Percentiles rank a stretch among this genome's conserved stretches.
Conservation (phyloP, 2,113 vertebrate genomes). For the Turnix velox region DNA sequence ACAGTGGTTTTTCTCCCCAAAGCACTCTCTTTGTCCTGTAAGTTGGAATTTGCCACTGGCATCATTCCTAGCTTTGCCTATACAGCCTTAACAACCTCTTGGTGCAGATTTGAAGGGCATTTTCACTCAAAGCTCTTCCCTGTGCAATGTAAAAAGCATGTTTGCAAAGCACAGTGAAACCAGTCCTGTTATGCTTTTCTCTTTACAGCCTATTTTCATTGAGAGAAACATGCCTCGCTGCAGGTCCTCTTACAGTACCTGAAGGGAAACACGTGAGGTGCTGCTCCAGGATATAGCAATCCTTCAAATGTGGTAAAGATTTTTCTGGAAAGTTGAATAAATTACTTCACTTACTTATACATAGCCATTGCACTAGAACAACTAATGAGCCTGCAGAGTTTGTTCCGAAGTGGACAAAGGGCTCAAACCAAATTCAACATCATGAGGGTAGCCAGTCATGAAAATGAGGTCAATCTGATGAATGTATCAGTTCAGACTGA, state of each 20-base stretch:
- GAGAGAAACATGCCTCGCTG: neutral
- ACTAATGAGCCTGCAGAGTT: neutral
- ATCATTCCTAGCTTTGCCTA: neutral
- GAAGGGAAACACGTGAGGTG: too few species aligned
- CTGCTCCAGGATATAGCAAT: neutral
- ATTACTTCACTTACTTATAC: accelerated
- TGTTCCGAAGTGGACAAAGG: neutral
- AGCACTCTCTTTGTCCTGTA: neutral
- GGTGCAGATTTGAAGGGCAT: neutral
- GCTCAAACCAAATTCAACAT: neutral
- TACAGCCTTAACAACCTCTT: neutral
- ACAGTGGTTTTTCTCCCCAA: neutral
- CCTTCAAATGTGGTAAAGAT: neutral
- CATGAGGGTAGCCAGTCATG: neutral
- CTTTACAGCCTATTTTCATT: neutral
- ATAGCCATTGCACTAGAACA: neutral
- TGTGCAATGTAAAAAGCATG: neutral
- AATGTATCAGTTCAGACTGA: neutral
- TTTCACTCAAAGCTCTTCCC: neutral
- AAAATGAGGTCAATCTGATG: neutral
- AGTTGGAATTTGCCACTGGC: neutral
- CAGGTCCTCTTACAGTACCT: neutral
- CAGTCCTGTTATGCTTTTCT: neutral
- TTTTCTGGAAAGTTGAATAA: neutral
- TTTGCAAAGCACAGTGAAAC: neutral